Evolutionary conservation across 2,113 vertebrate species (phyloP), one percentile per base, ranked within the genome.

Genomic region (Pteruthius melanotis): DNA sequence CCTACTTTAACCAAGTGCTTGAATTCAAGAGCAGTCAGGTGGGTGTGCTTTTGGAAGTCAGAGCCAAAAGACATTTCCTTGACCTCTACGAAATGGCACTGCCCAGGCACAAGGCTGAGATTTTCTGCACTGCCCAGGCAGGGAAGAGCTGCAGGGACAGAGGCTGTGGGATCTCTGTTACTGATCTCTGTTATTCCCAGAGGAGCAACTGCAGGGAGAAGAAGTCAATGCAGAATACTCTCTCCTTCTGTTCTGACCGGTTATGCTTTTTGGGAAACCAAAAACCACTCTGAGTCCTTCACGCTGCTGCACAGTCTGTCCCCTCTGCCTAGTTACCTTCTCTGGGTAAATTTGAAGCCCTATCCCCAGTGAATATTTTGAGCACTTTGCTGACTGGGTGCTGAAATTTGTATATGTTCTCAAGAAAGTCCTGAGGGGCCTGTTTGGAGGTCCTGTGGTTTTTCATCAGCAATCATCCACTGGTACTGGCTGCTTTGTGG

Each of bases 51-150:
- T 74, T 1, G 2, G 61, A 83, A 86, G 39, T 57, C 56, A 42
- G 75, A 93, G 59, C 35, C 83, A 86, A 83, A 86, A 83, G 75
- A 30, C 22, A 12, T 86, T 88, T 72, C 42, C 47, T 66, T 81
- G 75, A 70, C 68, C 64, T 52, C 68, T 90, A 50, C 86, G 79
- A 88, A 88, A 76, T 27, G 18, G 50, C 50, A 74, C 75, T 10
- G 1, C n/a, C 31, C 59, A 68, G 65, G 72, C 45, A 68, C 44
- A 60, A 64, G n/a, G 53, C 30, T 85, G 65, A 87, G 72, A 26
- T 49, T 78, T 94, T 52, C 54, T 35, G 40, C 33, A 2, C 16
- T 72, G 6, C n/a, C 89, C 63, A 40, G 40, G 28, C 52, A 60
- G 21, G 18, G 54, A 49, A 81, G 33, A 81, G 53, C 49, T 56